Percentiles rank a stretch among this genome's conserved stretches.
Evolutionary conservation across 1,140 invertebrate species (phyloP).

Genomic region (Cydia fagiglandana): DNA sequence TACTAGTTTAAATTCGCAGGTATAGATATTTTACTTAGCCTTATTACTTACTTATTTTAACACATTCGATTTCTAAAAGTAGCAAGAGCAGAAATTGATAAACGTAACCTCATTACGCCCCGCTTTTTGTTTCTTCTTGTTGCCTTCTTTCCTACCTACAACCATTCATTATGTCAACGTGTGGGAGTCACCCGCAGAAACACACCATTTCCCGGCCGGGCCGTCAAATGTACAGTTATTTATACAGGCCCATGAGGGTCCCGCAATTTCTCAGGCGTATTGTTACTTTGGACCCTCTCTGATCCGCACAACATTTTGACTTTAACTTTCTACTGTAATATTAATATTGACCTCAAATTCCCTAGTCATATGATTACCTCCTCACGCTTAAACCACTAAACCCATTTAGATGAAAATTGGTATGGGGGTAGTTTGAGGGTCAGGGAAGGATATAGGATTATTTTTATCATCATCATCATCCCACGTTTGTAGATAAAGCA

Average conservation of each 20-base stretch:
- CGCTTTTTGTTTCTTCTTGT: not conserved
- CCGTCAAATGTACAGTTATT: conserved; percentile 20
- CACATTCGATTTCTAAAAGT: not conserved
- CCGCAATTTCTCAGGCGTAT: not conserved
- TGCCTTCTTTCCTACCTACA: not conserved
- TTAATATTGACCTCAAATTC: not conserved
- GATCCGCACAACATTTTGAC: not conserved
- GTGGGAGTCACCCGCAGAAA: not conserved
- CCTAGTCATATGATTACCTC: not conserved
- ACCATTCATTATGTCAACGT: not conserved
- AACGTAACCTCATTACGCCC: not conserved
- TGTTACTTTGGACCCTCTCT: not conserved
- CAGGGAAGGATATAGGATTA: no score
- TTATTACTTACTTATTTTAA: no score
- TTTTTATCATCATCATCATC: no score
- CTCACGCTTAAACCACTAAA: no score
- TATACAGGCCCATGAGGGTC: conserved; percentile 13
- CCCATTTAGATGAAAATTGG: no score
- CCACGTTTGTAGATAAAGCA: no score
- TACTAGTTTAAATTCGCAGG: no score
- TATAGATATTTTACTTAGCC: no score
- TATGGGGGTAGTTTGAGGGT: no score
- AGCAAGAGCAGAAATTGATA: not conserved
- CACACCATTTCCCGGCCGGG: not conserved
- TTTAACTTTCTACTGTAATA: not conserved